Conservation (phyloP, 2,797 vertebrate species). For the Lemur catta region DNA sequence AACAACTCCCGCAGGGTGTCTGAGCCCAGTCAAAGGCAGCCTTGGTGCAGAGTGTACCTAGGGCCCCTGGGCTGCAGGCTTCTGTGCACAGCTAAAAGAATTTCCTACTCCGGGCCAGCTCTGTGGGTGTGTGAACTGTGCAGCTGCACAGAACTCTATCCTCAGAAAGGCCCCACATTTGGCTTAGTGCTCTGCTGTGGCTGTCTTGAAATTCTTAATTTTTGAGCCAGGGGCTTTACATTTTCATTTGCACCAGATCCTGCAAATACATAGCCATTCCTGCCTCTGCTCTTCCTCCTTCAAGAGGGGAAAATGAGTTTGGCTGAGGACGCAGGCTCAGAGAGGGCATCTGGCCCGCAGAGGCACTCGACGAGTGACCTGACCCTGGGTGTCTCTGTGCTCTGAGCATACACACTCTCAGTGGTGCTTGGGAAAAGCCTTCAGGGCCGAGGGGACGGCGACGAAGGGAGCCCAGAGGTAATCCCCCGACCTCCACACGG, state of each 20-base stretch:
- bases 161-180: not conserved
- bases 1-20: not conserved
- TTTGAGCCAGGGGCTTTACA: not conserved
- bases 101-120: not conserved
- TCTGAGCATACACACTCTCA: not conserved
- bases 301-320: not conserved
- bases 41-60: not conserved
- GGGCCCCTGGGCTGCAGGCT: not conserved
- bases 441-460: not conserved
- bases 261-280: not conserved
- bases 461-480: not conserved
- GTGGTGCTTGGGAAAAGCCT: not conserved
- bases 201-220: not conserved
- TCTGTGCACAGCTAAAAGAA: not conserved
- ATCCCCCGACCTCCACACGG: not conserved
- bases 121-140: not conserved
- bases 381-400: not conserved
- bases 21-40: not conserved
- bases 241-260: not conserved
- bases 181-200: not conserved
- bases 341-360: not conserved
- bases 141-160: not conserved
- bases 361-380: not conserved
- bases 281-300: not conserved
- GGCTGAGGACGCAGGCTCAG: not conserved